A percentile compares a stretch with the other conserved stretches of the same genome.
These are phyloP conservation scores for Hyaena hyaena DNA, from an alignment of 2,113 vertebrate species.

Conservation along the genomic window DNA sequence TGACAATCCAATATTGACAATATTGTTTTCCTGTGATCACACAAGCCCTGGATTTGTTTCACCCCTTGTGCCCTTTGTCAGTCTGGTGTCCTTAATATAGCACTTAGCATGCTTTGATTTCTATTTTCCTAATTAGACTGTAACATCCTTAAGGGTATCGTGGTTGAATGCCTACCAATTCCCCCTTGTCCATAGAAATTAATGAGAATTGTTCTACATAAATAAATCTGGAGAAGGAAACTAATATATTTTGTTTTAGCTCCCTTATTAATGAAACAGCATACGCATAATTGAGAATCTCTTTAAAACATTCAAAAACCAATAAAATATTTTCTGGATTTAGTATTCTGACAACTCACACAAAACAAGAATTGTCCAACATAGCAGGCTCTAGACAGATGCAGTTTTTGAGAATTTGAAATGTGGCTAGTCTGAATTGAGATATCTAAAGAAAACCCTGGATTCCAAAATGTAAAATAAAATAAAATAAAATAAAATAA, in stretches of 20 bases:
- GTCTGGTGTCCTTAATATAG: neutral
- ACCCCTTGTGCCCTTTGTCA: neutral
- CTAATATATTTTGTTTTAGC: neutral
- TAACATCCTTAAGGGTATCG: neutral
- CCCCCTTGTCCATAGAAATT: neutral
- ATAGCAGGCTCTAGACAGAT: fast-evolving
- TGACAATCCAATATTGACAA: neutral
- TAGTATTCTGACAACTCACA: neutral
- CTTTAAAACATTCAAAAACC: neutral
- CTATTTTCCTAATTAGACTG: neutral
- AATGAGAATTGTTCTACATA: neutral
- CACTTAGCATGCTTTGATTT: neutral
- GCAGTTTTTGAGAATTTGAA: neutral
- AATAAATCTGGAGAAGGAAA: neutral
- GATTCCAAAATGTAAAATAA: neutral
- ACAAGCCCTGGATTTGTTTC: neutral
- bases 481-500: neutral
- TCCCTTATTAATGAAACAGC: neutral
- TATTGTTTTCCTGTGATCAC: too few species aligned
- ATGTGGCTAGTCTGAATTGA: neutral
- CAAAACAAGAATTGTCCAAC: neutral
- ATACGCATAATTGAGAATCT: neutral
- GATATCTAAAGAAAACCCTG: neutral
- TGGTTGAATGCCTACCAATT: neutral
- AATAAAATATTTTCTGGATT: neutral